Conservation (phyloP, 1,140 invertebrate species). For the Dolichoris vasculosae region DNA sequence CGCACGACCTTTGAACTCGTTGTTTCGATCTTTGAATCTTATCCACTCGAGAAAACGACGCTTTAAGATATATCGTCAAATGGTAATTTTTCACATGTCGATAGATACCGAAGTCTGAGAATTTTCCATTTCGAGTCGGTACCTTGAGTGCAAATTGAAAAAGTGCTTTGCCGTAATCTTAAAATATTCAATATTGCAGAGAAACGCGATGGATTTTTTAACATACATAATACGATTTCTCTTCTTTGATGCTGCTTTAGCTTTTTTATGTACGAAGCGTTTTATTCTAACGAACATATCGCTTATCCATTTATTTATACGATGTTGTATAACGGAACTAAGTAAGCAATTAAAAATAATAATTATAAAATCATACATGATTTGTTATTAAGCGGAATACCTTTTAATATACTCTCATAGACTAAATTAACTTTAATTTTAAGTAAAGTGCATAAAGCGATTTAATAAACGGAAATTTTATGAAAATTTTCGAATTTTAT, state of each 20-base stretch:
- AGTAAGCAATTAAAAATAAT: neutral
- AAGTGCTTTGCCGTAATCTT: neutral
- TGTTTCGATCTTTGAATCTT: neutral
- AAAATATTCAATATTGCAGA: neutral
- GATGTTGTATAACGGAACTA: neutral
- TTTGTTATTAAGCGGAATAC: neutral
- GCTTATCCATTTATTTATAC: neutral
- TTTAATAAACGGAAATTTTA: slow-evolving; percentile 18
- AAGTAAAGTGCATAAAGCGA: slow-evolving; percentile 1
- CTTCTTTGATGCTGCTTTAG: neutral
- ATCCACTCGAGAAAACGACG: neutral
- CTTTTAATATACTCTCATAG: neutral
- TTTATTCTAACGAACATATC: neutral
- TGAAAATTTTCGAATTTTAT: neutral
- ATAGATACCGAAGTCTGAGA: neutral
- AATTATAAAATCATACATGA: neutral
- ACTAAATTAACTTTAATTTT: neutral
- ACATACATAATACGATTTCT: neutral
- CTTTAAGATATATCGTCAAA: neutral
- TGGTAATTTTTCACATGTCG: neutral
- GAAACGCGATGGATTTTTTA: neutral
- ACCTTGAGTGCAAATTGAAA: neutral
- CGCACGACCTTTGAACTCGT: neutral
- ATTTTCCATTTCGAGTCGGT: neutral
- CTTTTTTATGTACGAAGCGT: neutral